Conservation (phyloP, 2,888 invertebrate genomes). For the Oligia strigilis region DNA sequence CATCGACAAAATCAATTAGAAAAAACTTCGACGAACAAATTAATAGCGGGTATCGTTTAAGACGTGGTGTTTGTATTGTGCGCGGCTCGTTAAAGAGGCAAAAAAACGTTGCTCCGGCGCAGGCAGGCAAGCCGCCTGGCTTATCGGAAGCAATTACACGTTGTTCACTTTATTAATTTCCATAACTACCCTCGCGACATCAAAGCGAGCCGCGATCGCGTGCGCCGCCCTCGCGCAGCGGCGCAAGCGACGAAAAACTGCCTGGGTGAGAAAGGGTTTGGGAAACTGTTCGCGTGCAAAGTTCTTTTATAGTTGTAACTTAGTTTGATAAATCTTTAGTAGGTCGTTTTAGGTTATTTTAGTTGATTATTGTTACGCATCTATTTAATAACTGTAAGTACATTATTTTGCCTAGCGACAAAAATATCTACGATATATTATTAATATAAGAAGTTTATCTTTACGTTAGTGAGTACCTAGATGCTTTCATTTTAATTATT, state of each 20-base stretch:
- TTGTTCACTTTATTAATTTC: conserved; percentile 89
- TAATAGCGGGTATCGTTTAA: conserved; percentile 71
- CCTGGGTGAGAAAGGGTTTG: too few species aligned
- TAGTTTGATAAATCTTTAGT: not conserved
- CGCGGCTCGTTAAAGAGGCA: conserved; percentile 75
- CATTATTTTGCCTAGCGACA: not conserved
- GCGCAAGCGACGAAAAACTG: conserved; percentile 67
- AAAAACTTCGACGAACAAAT: conserved; percentile 48
- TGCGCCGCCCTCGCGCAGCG: conserved; percentile 70
- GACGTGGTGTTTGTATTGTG: conserved; percentile 78
- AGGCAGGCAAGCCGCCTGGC: conserved; percentile 75
- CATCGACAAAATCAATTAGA: conserved; percentile 55
- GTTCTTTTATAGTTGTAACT: not conserved
- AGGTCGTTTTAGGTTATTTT: not conserved
- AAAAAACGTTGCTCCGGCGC: conserved; percentile 73
- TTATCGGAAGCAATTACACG: conserved; percentile 90
- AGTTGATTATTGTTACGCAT: not conserved
- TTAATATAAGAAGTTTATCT: not conserved
- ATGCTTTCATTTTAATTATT: not conserved
- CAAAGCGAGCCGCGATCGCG: conserved; percentile 85
- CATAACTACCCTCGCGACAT: conserved; percentile 89
- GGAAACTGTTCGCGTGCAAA: not conserved
- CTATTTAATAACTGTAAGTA: not conserved
- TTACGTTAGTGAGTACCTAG: not conserved
- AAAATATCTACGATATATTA: too few species aligned